phyloP scores from a whole-genome alignment of 2,888 invertebrate species.

The Mystacides longicornis region DNA sequence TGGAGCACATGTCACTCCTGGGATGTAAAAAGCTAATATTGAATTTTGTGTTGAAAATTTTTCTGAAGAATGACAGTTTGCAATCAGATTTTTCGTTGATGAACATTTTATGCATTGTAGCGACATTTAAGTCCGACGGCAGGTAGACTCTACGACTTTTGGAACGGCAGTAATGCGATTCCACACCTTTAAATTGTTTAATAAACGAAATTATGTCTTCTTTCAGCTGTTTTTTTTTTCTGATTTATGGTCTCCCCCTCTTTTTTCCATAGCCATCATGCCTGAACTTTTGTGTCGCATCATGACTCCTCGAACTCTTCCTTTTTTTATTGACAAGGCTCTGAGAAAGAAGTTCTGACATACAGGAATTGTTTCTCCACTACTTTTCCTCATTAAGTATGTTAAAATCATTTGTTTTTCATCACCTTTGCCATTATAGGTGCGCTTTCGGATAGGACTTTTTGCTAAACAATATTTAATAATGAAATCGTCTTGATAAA shows the following conservation, averaged over 20 bases:
- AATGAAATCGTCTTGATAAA: slow-evolving; percentile 4
- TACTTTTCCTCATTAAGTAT: not conserved
- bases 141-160: slow-evolving; percentile 6
- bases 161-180: slow-evolving; percentile 10
- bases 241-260: slow-evolving; percentile 11
- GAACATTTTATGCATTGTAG: slow-evolving; percentile 4
- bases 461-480: not conserved
- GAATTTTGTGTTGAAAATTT: slow-evolving; percentile 28
- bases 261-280: slow-evolving; percentile 7
- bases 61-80: slow-evolving; percentile 25
- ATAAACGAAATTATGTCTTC: slow-evolving; percentile 6
- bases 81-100: slow-evolving; percentile 5
- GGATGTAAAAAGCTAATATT: slow-evolving; percentile 28
- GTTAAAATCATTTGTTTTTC: slow-evolving; percentile 6
- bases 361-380: slow-evolving; percentile 5
- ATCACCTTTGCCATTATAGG: not conserved
- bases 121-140: slow-evolving; percentile 5
- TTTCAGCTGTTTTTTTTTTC: slow-evolving; percentile 4
- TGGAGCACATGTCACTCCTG: slow-evolving; percentile 29
- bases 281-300: slow-evolving; percentile 8
- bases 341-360: slow-evolving; percentile 5
- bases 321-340: slow-evolving; percentile 5
- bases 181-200: not conserved
- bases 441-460: not conserved
- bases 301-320: slow-evolving; percentile 6